Evolutionary conservation across 2,797 vertebrate genomes (phyloP).

Genomic region (Poeciliopsis presidionis): DNA sequence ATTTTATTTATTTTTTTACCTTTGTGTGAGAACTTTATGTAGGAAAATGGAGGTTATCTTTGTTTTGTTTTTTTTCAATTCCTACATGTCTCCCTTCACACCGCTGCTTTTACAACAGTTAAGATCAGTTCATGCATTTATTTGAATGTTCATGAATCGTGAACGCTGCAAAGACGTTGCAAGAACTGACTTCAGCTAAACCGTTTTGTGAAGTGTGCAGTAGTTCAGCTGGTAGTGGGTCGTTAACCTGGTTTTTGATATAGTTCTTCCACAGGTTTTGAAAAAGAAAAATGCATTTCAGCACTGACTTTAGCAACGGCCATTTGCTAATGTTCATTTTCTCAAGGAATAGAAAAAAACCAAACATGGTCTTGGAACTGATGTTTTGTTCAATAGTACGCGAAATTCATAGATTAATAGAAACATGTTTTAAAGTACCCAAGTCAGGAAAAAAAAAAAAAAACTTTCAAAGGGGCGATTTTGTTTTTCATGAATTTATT

Average conservation of each 20-base stretch:
- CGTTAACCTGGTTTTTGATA: not conserved
- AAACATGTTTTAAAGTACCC: not conserved
- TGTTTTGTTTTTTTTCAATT: not conserved
- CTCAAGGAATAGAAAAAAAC: not conserved
- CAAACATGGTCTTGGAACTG: too few species aligned
- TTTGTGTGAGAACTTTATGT: not conserved
- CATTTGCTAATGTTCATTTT: not conserved
- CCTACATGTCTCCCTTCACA: not conserved
- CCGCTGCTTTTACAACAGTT: not conserved
- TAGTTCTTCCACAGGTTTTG: not conserved
- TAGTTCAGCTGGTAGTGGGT: not conserved
- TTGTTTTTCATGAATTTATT: not conserved
- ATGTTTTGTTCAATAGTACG: too few species aligned
- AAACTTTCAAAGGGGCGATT: not conserved
- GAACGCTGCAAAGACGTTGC: not conserved
- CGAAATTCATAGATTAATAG: not conserved
- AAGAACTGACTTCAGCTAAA: not conserved
- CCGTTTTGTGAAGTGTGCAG: not conserved
- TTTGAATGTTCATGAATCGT: slow-evolving; percentile 1
- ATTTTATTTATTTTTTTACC: not conserved
- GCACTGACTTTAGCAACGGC: not conserved
- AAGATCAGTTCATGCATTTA: not conserved
- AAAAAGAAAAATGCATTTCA: not conserved
- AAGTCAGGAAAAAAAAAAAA: not conserved
- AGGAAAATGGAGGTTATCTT: not conserved